Evolutionary conservation across 2,113 vertebrate genomes (phyloP).

Genomic region (Strix aluco): DNA sequence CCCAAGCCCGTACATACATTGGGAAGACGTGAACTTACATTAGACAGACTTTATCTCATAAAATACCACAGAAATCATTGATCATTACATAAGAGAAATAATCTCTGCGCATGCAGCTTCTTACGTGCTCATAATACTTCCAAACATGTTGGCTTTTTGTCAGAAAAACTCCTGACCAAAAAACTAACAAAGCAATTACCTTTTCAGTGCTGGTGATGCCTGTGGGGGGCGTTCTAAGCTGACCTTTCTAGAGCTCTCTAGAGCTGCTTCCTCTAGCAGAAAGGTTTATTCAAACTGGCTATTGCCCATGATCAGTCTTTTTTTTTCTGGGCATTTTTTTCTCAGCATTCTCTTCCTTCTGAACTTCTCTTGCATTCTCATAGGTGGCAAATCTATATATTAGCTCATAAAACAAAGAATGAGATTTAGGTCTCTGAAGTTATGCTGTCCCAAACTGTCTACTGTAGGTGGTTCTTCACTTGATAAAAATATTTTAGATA

Average conservation of each 20-base stretch:
- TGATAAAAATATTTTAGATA: background rate
- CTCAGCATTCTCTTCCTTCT: background rate
- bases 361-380: background rate
- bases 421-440: background rate
- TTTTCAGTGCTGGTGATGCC: background rate
- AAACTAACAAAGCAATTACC: background rate
- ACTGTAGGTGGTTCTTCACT: background rate
- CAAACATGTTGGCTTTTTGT: background rate
- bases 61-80: background rate
- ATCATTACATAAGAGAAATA: background rate
- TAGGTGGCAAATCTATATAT: background rate
- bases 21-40: background rate
- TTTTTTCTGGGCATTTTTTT: background rate
- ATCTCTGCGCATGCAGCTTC: background rate
- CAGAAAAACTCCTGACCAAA: background rate
- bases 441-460: background rate
- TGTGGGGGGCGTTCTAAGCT: background rate
- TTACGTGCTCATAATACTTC: background rate
- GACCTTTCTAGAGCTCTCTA: background rate
- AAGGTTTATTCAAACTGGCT: background rate
- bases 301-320: background rate
- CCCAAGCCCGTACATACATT: background rate
- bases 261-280: background rate
- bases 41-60: background rate
- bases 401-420: background rate